Evolutionary conservation across 2,888 invertebrate genomes (phyloP), one percentile per base, ranked within the genome.

Genomic region (Epistrophe grossulariae): DNA sequence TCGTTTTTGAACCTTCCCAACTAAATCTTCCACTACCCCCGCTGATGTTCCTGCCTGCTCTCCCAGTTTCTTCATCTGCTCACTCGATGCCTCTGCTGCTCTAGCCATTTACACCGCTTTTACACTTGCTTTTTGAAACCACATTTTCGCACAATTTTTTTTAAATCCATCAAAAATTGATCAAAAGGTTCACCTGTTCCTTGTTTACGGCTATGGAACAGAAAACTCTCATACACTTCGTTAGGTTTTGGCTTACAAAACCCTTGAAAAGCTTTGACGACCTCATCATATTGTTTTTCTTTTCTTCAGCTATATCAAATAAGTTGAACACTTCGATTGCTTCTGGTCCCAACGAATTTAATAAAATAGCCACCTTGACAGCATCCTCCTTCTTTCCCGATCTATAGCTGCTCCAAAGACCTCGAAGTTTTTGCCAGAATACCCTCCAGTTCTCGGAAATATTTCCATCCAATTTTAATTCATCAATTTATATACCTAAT

Each of bases 251-350:
- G n/a, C n/a, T n/a, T n/a, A n/a, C n/a, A n/a, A n/a, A n/a, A n/a
- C n/a, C n/a, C n/a, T n/a, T n/a, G n/a, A n/a, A n/a, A n/a, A n/a
- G n/a, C n/a, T n/a, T n/a, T n/a, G n/a, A n/a, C n/a, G n/a, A n/a
- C n/a, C n/a, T n/a, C n/a, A n/a, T n/a, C n/a, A n/a, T n/a, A n/a
- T n/a, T n/a, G n/a, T n/a, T n/a, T n/a, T n/a, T n/a, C n/a, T n/a
- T n/a, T n/a, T n/a, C n/a, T n/a, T n/a, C n/a, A n/a, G n/a, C n/a
- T n/a, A n/a, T n/a, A n/a, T n/a, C n/a, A n/a, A n/a, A n/a, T n/a
- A n/a, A n/a, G 11, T 52, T 68, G 17, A 50, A 68, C 6, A 68
- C 68, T 17, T 68, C 52, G 10, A 68, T 68, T 35, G 68, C 68
- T 17, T 68, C 68, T 17, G 50, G n/a, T 19, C 68, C 50, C 50